These are phyloP conservation scores for Elymnias hypermnestra DNA, from an alignment of 1,140 invertebrate species.

Conservation along the genomic window DNA sequence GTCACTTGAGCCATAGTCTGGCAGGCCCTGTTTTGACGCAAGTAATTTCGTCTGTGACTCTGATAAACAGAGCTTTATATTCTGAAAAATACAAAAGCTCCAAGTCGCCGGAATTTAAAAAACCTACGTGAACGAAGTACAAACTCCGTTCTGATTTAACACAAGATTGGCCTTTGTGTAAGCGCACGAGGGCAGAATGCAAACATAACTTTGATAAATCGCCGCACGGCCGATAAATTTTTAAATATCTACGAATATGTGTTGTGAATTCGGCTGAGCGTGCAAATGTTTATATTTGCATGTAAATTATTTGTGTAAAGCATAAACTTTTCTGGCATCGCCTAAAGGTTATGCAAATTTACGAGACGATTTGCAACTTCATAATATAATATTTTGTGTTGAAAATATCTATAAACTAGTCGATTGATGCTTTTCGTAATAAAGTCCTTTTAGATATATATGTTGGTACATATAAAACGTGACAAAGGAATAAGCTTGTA, in stretches of 20 bases:
- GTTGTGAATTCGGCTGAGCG: background rate
- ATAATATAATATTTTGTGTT: no score
- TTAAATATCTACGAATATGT: conserved; percentile 9
- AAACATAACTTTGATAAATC: conserved; percentile 8
- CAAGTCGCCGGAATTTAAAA: conserved; percentile 5
- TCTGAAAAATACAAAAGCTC: conserved; percentile 1
- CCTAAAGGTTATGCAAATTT: background rate
- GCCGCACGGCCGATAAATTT: conserved; percentile 8
- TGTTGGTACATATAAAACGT: no score
- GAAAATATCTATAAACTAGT: no score
- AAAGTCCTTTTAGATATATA: no score
- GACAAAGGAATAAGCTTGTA: no score
- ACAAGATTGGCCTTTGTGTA: conserved; percentile 13
- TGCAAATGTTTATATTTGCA: conserved; percentile 4
- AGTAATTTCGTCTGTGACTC: background rate
- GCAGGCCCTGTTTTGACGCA: no score
- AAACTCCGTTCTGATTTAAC: conserved; percentile 11
- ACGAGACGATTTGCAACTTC: background rate
- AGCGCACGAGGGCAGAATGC: conserved; percentile 5
- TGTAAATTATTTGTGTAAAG: conserved; percentile 1
- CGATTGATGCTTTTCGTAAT: no score
- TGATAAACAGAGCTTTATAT: background rate
- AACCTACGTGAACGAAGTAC: conserved; percentile 5
- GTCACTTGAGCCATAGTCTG: no score
- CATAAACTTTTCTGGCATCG: background rate